Percentiles rank a stretch among this genome's conserved stretches.
Conservation (phyloP, 2,888 invertebrate genomes). For the Heliconius hortense region DNA sequence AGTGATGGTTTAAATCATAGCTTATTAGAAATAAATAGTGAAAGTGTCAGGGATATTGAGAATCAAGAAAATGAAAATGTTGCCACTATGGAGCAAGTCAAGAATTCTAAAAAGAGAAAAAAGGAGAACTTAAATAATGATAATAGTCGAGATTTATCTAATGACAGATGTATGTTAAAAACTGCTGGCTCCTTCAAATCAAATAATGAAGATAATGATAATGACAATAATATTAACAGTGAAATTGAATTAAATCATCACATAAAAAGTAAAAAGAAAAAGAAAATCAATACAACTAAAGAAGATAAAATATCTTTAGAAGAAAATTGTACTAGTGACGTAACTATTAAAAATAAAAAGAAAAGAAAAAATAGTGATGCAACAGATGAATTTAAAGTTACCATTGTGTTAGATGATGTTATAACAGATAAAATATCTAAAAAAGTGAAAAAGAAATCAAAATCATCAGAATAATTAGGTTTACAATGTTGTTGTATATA, state of each 20-base stretch:
- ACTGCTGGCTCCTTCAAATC: background rate
- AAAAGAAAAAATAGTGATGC: slow-evolving; percentile 9
- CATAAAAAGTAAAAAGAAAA: slow-evolving; percentile 24
- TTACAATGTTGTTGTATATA: background rate
- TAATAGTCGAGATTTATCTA: background rate
- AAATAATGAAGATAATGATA: background rate
- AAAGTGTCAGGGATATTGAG: background rate
- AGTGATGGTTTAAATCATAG: background rate
- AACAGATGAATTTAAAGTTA: slow-evolving; percentile 4
- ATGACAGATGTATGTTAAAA: background rate
- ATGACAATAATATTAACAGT: slow-evolving; percentile 30
- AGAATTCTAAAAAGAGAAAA: slow-evolving; percentile 14
- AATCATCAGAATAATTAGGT: background rate
- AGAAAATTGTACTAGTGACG: slow-evolving; percentile 2
- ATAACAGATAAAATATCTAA: slow-evolving; percentile 9
- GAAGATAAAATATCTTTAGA: slow-evolving; percentile 1
- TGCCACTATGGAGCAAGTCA: background rate
- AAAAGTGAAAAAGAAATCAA: slow-evolving; percentile 5
- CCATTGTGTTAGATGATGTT: background rate
- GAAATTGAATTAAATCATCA: slow-evolving; percentile 34
- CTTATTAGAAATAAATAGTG: background rate
- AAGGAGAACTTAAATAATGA: background rate
- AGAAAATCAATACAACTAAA: slow-evolving; percentile 39
- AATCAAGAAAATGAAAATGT: background rate
- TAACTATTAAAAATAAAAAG: slow-evolving; percentile 8